These are phyloP conservation scores for Operophtera brumata DNA, from an alignment of 2,888 invertebrate genomes.

Conservation along the genomic window DNA sequence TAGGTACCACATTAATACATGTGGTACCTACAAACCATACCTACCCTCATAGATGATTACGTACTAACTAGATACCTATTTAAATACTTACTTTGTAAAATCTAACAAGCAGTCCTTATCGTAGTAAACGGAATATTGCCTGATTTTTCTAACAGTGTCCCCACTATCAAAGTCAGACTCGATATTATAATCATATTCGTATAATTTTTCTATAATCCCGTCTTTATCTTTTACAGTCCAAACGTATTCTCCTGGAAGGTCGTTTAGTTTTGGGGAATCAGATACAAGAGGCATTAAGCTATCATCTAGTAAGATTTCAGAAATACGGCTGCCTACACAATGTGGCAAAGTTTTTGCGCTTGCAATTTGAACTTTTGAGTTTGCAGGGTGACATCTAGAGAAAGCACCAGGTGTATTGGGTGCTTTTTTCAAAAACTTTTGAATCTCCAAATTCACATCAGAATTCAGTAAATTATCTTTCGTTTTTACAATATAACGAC, in stretches of 20 bases:
- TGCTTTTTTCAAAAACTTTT: conserved; percentile 50
- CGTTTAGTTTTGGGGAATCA: conserved; percentile 55
- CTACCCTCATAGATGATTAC: too few species aligned
- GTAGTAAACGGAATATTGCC: conserved; percentile 69
- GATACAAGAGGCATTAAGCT: conserved; percentile 39
- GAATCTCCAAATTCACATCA: conserved; percentile 57
- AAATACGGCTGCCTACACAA: conserved; percentile 25
- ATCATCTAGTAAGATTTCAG: conserved; percentile 41
- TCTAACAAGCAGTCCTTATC: conserved; percentile 68
- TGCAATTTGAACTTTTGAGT: conserved; percentile 10
- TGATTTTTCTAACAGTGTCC: conserved; percentile 62
- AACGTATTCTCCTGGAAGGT: conserved; percentile 65
- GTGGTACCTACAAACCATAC: too few species aligned
- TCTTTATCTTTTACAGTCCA: conserved; percentile 71
- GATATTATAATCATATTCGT: conserved; percentile 54
- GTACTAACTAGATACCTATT: not conserved
- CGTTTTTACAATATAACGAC: conserved; percentile 57
- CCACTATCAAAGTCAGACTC: conserved; percentile 55
- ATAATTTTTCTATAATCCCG: conserved; percentile 68
- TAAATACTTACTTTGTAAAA: conserved; percentile 48
- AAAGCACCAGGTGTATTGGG: conserved; percentile 6
- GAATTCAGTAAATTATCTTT: conserved; percentile 55
- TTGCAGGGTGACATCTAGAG: conserved; percentile 24
- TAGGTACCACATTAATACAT: too few species aligned
- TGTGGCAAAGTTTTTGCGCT: conserved; percentile 27